Base-by-base conservation (phyloP, 2,797 vertebrate species). In the Anas flavirostris region DNA sequence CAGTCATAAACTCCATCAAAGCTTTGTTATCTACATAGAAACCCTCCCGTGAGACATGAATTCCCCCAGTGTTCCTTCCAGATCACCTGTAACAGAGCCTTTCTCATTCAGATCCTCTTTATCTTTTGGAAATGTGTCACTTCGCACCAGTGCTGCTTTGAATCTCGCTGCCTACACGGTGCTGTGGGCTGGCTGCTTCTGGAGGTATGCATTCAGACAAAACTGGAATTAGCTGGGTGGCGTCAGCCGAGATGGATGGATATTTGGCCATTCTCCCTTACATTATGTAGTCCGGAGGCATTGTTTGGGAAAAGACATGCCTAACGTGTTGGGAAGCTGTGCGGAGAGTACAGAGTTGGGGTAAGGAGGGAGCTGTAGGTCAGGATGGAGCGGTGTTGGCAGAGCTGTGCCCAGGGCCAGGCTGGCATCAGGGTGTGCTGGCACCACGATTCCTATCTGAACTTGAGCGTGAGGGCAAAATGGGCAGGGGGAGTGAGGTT, bases 21-120 rank as follows among this genome's bases (percentile, higher is more conserved):
- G 94, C 93, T 94, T 96, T 95, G 95, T 95, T 95, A 94, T 95
- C 94, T 88, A 94, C 95, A 94, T 62, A 94, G 95, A 95, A 96
- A 95, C 91, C 94, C 94, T 96, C 96, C 95, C 60, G 82, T 68
- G 95, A 95, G 95, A 97, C 94, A 93, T 81, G 91, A 97, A 95
- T 95, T 83, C 92, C 88, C 91, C 76, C 93, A 95, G 82, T 91
- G 91, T 91, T 96, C 94, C 84, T 91, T 89, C 92, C 92, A 88
- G 62, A 95, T 97, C 95, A 95, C 96, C 96, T 95, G 95, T 75
- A 94, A 93, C 79, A 26, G 90, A 92, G 79, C 89, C 76, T 91
- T 91, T 85, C 92, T 96, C 89, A 85, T 91, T 83, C 91, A 91
- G 88, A 87, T 89, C 79, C 69, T 93, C 78, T 95, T 96, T 89